Evolutionary conservation across 1,140 invertebrate species (phyloP), one percentile per base, ranked within the genome.

Genomic region (Zaprionus taronus): DNA sequence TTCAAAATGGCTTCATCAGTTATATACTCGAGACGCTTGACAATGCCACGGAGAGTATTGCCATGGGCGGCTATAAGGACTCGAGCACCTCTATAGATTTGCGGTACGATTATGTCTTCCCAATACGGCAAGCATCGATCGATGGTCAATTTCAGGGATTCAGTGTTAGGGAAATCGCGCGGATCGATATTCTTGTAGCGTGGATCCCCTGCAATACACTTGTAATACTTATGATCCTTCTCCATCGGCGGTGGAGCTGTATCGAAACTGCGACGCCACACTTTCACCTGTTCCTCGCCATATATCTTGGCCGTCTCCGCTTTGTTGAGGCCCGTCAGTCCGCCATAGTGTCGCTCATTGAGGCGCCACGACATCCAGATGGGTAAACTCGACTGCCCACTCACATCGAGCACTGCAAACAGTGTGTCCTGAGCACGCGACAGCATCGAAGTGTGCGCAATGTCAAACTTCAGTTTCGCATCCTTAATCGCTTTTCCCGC

Each of bases 301-400:
- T 98, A 98, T 92, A 99, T 99, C 5, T 96, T 96, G 76, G 98
- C 98, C 22, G 98, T 99, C 94, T 99, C 98, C 5, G 98, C 96
- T 93, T 99, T 99, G 91, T 99, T 98, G 60, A 99, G 94, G 4
- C 98, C 98, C 56, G 98, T 98, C 2, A 99, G 94, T 34, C 96
- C 97, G 77, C 98, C 98, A 92, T 99, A 99, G 92, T 99, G 98
- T 79, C 98, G 95, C 93, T 99, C 98, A 91, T 99, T 99, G 3
- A 99, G 93, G 20, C 98, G 94, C 98, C 98, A 99, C 1, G 97
- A 97, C 91, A 96, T 96, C 5, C 95, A 80, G 24, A 97, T 94
- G 1, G 97, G 95, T 76, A 99, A 94, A 91, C 95, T 95, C 60
- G 96, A 94, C 89, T 98, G 97, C 7, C 95, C 96, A 36, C 97